Evolutionary conservation across 2,888 invertebrate genomes (phyloP), one percentile per base, ranked within the genome.

Genomic region (Linnaemya vulpina): DNA sequence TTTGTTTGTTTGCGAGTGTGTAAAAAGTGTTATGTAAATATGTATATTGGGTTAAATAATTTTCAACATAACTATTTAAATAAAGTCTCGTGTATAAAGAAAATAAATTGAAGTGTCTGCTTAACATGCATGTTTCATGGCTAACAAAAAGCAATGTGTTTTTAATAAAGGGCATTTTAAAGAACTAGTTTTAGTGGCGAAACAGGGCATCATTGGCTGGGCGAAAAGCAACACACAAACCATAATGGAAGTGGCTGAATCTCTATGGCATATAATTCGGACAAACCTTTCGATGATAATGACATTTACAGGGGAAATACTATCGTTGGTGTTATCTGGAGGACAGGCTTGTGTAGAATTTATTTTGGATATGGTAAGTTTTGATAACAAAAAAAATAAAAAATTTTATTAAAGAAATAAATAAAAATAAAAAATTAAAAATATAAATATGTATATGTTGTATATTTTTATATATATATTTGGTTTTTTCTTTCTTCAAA

Each of bases 281-380:
- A 97, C 98, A 88, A 99, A 99, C 93, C 94, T 98, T 89, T 97
- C 96, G 11, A 94, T 99, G 58, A 94, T 97, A 46, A 93, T 98
- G 75, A 96, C 96, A 65, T 95, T 97, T 0, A 93, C 98, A 13
- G 97, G 98, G 3, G 96, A 98, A n/a, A 94, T 97, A 86, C 93
- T 98, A 3, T 98, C 98, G 2, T 93, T 98, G 43, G 93, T 99
- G 81, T 94, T 98, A 80, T 97, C 97, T 83, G 97, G 98, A 20
- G 97, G 98, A 43, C 96, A 97, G n/a, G 97, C 97, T 4, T 95
- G 98, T 86, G 94, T 98, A 87, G 97, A 97, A 91, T 96, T 97
- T 92, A 94, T 96, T 83, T 94, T 98, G 71, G 97, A 97, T 91
- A 94, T 96, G 94, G 97, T 97, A 92, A 93, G 87, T 84, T 79